phyloP scores from a whole-genome alignment of 2,888 invertebrate species.

The Lepidochitona cinerea region DNA sequence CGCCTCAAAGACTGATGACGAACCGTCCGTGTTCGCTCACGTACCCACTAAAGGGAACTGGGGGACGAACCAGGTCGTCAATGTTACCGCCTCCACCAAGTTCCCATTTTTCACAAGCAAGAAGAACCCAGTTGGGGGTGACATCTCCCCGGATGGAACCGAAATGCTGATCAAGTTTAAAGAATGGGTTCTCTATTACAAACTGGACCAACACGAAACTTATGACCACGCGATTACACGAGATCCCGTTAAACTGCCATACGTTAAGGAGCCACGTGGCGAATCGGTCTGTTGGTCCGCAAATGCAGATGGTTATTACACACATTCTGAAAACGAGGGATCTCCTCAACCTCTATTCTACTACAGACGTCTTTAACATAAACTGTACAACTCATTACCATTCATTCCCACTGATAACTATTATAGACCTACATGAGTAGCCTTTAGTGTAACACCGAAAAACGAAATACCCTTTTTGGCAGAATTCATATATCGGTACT shows the following conservation, averaged over 20 bases:
- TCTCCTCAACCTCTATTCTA: constrained; percentile 25
- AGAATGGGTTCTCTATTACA: constrained; percentile 23
- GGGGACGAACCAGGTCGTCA: neutral
- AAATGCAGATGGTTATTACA: constrained; percentile 32
- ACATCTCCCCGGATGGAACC: constrained; percentile 26
- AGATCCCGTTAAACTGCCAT: constrained; percentile 26
- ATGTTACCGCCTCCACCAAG: neutral
- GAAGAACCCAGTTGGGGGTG: constrained; percentile 22
- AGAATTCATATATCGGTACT: no score
- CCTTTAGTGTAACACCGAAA: no score
- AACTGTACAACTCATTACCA: no score
- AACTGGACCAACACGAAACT: constrained; percentile 7
- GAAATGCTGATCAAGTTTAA: constrained; percentile 26
- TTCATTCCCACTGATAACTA: no score
- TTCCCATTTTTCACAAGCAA: neutral
- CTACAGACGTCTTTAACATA: no score
- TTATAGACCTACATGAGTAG: no score
- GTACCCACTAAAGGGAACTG: constrained; percentile 16
- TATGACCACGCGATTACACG: neutral
- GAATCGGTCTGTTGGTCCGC: constrained; percentile 36
- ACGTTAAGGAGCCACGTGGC: constrained; percentile 32
- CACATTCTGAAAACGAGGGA: constrained; percentile 39
- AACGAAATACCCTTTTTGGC: no score
- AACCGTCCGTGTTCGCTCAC: constrained; percentile 24
- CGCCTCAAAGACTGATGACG: constrained; percentile 30